phyloP scores from a whole-genome alignment of 2,797 vertebrate genomes.

The Odontamblyopus rebecca region DNA sequence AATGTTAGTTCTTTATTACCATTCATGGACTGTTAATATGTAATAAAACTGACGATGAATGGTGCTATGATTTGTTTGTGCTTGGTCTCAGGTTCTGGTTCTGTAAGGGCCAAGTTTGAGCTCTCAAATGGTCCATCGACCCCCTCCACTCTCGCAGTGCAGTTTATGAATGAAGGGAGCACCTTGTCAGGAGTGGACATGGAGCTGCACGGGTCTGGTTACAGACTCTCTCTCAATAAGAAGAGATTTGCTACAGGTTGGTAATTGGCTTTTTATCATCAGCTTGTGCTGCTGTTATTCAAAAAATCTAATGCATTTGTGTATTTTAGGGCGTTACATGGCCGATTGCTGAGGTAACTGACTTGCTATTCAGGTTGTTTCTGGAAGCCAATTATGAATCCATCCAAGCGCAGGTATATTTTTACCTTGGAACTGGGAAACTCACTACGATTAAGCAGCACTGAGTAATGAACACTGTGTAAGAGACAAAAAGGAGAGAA shows the following conservation, averaged over 20 bases:
- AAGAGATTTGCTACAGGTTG: constrained; percentile 96
- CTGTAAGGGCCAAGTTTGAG: constrained; percentile 95
- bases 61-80: constrained; percentile 33
- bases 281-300: neutral
- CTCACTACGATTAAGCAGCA: constrained; percentile 86
- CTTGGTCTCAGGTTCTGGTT: constrained; percentile 84
- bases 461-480: constrained; percentile 92
- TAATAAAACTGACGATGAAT: neutral
- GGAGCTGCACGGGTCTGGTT: constrained; percentile 89
- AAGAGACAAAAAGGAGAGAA: constrained; percentile 45
- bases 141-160: constrained; percentile 91
- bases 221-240: constrained; percentile 92
- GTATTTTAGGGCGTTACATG: constrained; percentile 91
- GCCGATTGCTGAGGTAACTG: constrained; percentile 88
- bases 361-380: constrained; percentile 43
- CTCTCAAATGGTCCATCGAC: constrained; percentile 90
- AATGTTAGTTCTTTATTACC: neutral
- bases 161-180: constrained; percentile 91
- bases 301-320: neutral
- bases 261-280: constrained; percentile 13
- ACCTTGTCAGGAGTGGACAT: constrained; percentile 92
- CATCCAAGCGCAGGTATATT: constrained; percentile 65
- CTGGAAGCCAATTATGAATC: constrained; percentile 44
- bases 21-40: neutral
- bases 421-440: constrained; percentile 72